A percentile compares a stretch with the other conserved stretches of the same genome.
These are phyloP conservation scores for Metellina segmentata DNA, from an alignment of 2,888 invertebrate genomes.

Conservation along the genomic window DNA sequence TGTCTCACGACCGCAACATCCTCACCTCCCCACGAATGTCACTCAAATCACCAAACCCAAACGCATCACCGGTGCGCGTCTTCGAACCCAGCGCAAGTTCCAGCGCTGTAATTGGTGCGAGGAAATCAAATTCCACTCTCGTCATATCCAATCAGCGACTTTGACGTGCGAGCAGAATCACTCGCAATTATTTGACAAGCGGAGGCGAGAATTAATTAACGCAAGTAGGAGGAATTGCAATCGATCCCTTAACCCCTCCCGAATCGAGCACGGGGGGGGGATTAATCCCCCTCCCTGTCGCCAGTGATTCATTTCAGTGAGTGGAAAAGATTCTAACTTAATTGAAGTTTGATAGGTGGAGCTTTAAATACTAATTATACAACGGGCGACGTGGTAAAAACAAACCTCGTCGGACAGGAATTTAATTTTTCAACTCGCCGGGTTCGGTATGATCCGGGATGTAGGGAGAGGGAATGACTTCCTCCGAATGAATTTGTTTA, in stretches of 20 bases:
- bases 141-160: constrained; percentile 47
- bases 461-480: too few species aligned
- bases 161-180: constrained; percentile 36
- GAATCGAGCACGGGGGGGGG: not conserved
- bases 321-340: constrained; percentile 60
- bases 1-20: not conserved
- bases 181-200: constrained; percentile 59
- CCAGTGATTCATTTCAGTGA: constrained; percentile 61
- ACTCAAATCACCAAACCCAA: not conserved
- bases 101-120: not conserved
- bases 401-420: not conserved
- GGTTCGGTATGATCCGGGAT: not conserved
- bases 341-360: constrained; percentile 74
- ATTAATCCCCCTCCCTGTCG: constrained; percentile 47
- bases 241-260: constrained; percentile 32
- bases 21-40: not conserved
- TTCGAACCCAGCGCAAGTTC: not conserved
- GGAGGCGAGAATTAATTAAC: constrained; percentile 72
- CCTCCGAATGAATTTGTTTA: too few species aligned
- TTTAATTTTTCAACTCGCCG: constrained; percentile 35
- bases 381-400: constrained; percentile 46
- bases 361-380: constrained; percentile 69
- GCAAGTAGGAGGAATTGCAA: constrained; percentile 64
- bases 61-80: not conserved
- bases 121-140: constrained; percentile 70